Evolutionary conservation across 2,113 vertebrate species (phyloP), one percentile per base, ranked within the genome.

Genomic region (Alouatta palliata): DNA sequence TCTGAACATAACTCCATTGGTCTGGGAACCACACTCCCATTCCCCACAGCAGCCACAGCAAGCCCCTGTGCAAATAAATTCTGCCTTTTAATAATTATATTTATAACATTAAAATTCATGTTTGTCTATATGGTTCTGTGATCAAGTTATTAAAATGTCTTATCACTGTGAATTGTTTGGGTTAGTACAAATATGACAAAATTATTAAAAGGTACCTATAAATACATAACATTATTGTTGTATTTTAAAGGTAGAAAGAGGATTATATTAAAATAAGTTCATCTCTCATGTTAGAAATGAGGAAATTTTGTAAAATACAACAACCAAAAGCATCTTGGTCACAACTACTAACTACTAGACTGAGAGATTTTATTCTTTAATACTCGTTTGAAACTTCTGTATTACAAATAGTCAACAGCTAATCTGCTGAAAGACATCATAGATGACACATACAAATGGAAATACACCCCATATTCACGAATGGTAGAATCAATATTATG

Each of bases 201-300:
- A 97, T 73, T 97, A 94, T 97, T 98, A 98, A 97, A 98, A 98
- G 97, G 96, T 98, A 95, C 95, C 96, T 98, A 92, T 96, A 97
- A 97, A 91, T 96, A 96, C 43, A 87, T 77, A 97, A 70, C n/a
- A 96, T 96, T 94, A 97, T 47, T 92, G 96, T 87, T 96, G 95
- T n/a, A 85, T 93, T 96, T 96, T 89, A 97, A 98, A 97, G 81
- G 19, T 98, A 95, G 56, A 94, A 80, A 90, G 97, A 96, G 58
- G 83, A 70, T 84, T 95, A 94, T 70, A 86, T 76, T 91, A 87
- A 96, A 96, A 91, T 95, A 94, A 90, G 19, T 77, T 92, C 64
- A 40, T 94, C 64, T 95, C 37, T 97, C 47, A 82, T 96, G 96
- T 98, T 95, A 82, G 95, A 98, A 98, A 98, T 93, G 66, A 98